phyloP scores from a whole-genome alignment of 2,797 vertebrate species.

The Crocidura indochinensis region DNA sequence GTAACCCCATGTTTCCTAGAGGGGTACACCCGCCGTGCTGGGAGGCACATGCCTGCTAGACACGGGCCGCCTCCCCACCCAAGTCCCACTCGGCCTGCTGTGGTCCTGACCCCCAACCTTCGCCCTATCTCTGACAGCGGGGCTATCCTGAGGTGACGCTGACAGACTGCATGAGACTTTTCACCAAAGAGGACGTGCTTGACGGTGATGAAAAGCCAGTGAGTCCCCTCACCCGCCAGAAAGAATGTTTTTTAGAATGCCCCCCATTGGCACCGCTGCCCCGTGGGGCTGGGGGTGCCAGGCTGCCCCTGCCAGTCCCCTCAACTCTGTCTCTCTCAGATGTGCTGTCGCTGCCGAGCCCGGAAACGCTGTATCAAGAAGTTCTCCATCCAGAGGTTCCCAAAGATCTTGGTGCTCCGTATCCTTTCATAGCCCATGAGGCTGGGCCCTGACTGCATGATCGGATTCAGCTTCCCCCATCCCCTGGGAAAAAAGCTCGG shows the following conservation, averaged over 20 bases:
- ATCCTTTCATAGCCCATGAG: conserved; percentile 91
- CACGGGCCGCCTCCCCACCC: rapidly evolving
- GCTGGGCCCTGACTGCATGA: too few relatives aligned
- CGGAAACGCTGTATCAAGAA: conserved; percentile 97
- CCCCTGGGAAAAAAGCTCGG: too few relatives aligned
- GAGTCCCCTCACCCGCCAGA: background rate
- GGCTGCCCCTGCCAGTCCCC: background rate
- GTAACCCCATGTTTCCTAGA: conserved; percentile 82
- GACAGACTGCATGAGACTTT: conserved; percentile 96
- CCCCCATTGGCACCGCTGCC: background rate
- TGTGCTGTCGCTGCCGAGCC: conserved; percentile 95
- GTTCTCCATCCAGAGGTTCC: conserved; percentile 98
- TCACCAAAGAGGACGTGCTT: conserved; percentile 97
- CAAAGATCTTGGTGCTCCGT: conserved; percentile 98
- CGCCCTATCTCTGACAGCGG: conserved; percentile 88
- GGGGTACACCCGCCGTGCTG: too few relatives aligned
- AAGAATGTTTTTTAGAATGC: background rate
- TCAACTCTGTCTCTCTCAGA: conserved; percentile 89
- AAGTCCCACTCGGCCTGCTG: background rate
- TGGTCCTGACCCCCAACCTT: conserved; percentile 1
- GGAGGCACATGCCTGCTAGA: too few relatives aligned
- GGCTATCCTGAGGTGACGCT: conserved; percentile 94
- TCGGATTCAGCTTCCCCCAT: too few relatives aligned
- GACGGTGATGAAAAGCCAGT: conserved; percentile 98
- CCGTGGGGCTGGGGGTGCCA: background rate